A percentile compares a stretch with the other conserved stretches of the same genome.
Conservation (phyloP, 2,888 invertebrate species). For the Sicus ferrugineus region DNA sequence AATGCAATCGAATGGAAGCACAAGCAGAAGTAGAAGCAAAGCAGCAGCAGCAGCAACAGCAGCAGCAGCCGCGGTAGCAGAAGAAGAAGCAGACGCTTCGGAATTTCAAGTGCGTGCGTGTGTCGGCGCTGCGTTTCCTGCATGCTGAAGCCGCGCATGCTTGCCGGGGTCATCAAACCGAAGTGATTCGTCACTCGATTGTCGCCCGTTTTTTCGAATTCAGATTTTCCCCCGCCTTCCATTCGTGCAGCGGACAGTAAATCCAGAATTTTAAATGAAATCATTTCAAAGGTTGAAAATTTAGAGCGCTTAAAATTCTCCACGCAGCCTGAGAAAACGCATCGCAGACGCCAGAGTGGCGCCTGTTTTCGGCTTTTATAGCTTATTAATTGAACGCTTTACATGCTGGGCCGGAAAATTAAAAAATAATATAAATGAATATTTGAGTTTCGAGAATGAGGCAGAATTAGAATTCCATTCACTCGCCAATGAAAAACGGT, state of each 20-base stretch:
- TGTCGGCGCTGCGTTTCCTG: constrained; percentile 34
- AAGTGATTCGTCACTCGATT: not conserved
- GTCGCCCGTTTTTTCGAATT: constrained; percentile 14
- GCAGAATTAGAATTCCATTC: not conserved
- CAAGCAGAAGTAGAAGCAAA: too few relatives aligned
- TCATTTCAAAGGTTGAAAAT: constrained; percentile 14
- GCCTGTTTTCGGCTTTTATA: constrained; percentile 37
- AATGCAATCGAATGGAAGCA: constrained; percentile 28
- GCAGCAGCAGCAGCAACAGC: too few relatives aligned
- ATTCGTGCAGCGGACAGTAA: not conserved
- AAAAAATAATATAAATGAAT: constrained; percentile 6
- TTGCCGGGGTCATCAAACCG: not conserved
- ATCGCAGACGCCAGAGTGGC: constrained; percentile 35
- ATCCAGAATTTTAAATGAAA: constrained; percentile 4
- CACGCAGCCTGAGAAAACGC: not conserved
- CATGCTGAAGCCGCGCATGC: constrained; percentile 18
- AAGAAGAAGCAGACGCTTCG: constrained; percentile 33
- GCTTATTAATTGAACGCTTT: constrained; percentile 37
- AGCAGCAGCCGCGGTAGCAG: too few relatives aligned
- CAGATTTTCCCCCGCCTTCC: not conserved
- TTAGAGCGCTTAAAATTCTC: constrained; percentile 19
- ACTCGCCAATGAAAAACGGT: not conserved
- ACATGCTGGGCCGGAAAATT: constrained; percentile 9
- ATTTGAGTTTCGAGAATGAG: not conserved
- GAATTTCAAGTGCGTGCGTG: constrained; percentile 36